Percentiles rank a stretch among this genome's conserved stretches.
phyloP scores from a whole-genome alignment of 1,140 invertebrate genomes.

The Aricia agestis region DNA sequence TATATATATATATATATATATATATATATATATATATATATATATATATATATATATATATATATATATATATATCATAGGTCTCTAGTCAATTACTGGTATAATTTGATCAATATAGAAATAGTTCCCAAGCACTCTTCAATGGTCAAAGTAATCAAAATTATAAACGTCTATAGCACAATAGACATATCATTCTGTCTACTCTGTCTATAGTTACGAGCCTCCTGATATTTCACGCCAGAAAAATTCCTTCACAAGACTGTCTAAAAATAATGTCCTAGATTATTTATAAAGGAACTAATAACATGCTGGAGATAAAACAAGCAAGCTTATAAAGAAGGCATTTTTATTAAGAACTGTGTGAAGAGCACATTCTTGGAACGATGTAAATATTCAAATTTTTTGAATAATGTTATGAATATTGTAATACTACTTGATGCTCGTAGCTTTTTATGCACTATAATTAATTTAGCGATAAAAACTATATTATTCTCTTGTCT shows the following conservation, averaged over 20 bases:
- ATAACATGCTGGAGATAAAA: background rate
- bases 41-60: too few relatives aligned
- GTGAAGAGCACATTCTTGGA: background rate
- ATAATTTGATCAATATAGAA: background rate
- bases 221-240: background rate
- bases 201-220: background rate
- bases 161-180: background rate
- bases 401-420: too few relatives aligned
- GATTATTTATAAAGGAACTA: conserved; percentile 3
- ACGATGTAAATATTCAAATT: too few relatives aligned
- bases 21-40: too few relatives aligned
- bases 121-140: background rate
- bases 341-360: background rate
- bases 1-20: too few relatives aligned
- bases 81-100: too few relatives aligned
- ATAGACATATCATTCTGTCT: too few relatives aligned
- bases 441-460: too few relatives aligned
- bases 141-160: background rate
- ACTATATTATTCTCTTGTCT: too few relatives aligned
- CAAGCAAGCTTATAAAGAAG: background rate
- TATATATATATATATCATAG: too few relatives aligned
- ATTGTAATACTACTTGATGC: too few relatives aligned
- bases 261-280: background rate
- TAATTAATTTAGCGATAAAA: too few relatives aligned
- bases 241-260: background rate